Evolutionary conservation across 1,140 invertebrate species (phyloP).

Genomic region (Pseudomyrmex pallidus): DNA sequence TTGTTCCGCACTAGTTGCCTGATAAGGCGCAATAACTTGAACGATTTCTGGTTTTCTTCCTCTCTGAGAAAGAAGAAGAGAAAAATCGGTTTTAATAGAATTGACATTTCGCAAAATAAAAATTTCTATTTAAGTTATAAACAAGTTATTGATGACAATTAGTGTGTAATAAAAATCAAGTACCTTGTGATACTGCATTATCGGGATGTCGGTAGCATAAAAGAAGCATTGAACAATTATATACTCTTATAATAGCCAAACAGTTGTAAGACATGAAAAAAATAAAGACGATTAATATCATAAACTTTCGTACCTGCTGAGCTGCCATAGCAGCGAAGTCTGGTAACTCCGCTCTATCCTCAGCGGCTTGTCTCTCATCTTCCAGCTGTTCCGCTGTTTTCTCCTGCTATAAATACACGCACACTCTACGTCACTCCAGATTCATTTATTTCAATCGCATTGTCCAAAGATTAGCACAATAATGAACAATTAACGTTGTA

Average conservation of each 20-base stretch:
- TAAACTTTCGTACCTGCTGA: slow-evolving; percentile 83
- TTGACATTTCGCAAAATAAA: not conserved
- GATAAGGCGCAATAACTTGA: slow-evolving; percentile 94
- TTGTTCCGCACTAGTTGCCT: slow-evolving; percentile 95
- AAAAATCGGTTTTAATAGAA: slow-evolving; percentile 24
- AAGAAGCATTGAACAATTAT: slow-evolving; percentile 49
- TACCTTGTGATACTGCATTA: slow-evolving; percentile 79
- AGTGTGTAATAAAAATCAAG: slow-evolving; percentile 46
- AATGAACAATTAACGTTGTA: too few species aligned
- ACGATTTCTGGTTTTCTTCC: slow-evolving; percentile 95
- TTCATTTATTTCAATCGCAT: not conserved
- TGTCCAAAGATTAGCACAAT: not conserved
- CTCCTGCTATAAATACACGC: slow-evolving; percentile 77
- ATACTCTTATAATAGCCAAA: slow-evolving; percentile 23
- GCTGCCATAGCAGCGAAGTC: slow-evolving; percentile 85
- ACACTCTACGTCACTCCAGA: slow-evolving; percentile 20
- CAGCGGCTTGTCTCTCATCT: slow-evolving; percentile 83
- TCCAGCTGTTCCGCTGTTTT: slow-evolving; percentile 83
- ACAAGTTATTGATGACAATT: slow-evolving; percentile 12
- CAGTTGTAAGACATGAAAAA: not conserved
- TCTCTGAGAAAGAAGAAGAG: slow-evolving; percentile 74
- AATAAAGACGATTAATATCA: slow-evolving; percentile 14
- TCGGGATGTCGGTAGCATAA: slow-evolving; percentile 58
- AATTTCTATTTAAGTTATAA: not conserved
- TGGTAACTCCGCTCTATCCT: slow-evolving; percentile 83